A percentile compares a stretch with the other conserved stretches of the same genome.
phyloP scores from a whole-genome alignment of 2,797 vertebrate genomes.

The Mastacembelus armatus region DNA sequence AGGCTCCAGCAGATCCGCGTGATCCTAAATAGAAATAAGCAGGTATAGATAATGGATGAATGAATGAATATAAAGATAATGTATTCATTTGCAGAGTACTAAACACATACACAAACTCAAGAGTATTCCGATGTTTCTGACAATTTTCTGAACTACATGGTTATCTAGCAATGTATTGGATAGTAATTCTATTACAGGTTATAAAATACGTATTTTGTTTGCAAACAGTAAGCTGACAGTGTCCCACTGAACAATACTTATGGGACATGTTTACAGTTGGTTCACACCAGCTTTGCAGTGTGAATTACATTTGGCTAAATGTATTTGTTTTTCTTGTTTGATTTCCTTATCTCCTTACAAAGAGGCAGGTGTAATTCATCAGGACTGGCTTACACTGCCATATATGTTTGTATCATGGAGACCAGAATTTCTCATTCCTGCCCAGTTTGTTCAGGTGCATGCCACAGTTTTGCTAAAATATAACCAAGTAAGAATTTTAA shows the following conservation, averaged over 20 bases:
- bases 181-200: constrained; percentile 6
- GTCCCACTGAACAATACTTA: background rate
- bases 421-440: constrained; percentile 5
- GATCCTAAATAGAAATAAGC: too few species aligned
- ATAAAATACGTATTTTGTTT: constrained; percentile 15
- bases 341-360: constrained; percentile 22
- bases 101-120: background rate
- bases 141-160: background rate
- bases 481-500: background rate
- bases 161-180: constrained; percentile 4
- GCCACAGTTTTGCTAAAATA: constrained; percentile 6
- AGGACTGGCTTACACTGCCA: background rate
- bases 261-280: constrained; percentile 10
- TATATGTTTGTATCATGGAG: constrained; percentile 9
- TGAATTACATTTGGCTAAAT: constrained; percentile 33
- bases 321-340: constrained; percentile 31
- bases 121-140: background rate
- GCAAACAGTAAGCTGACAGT: constrained; percentile 12
- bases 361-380: constrained; percentile 15
- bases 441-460: constrained; percentile 2
- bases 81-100: too few species aligned
- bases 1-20: too few species aligned
- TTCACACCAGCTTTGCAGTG: constrained; percentile 28
- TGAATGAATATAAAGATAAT: too few species aligned
- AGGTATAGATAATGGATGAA: too few species aligned